Percentiles rank a stretch among this genome's conserved stretches.
Conservation (phyloP, 1,140 invertebrate genomes). For the Colletes latitarsis region DNA sequence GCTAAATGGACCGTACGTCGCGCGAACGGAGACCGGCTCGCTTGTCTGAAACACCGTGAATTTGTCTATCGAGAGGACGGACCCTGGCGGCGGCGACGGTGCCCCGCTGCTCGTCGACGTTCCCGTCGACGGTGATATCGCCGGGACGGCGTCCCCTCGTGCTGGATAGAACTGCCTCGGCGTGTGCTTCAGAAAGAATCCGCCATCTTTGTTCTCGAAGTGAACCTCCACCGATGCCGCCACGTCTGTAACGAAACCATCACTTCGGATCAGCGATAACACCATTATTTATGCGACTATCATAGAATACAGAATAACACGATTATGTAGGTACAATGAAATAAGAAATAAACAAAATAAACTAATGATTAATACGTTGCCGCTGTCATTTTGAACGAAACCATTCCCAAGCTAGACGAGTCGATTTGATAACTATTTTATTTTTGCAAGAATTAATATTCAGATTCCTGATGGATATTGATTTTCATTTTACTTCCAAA, state of each 20-base stretch:
- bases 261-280: neutral
- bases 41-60: conserved; percentile 95
- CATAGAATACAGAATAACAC: too few relatives aligned
- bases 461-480: too few relatives aligned
- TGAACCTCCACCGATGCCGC: conserved; percentile 88
- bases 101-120: conserved; percentile 53
- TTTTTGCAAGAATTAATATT: too few relatives aligned
- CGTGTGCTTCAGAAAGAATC: conserved; percentile 92
- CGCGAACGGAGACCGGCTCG: conserved; percentile 91
- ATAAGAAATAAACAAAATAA: too few relatives aligned
- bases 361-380: too few relatives aligned
- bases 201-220: conserved; percentile 94
- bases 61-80: conserved; percentile 87
- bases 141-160: conserved; percentile 74
- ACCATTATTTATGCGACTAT: too few relatives aligned
- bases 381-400: too few relatives aligned
- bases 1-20: conserved; percentile 95
- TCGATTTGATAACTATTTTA: too few relatives aligned
- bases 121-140: conserved; percentile 57
- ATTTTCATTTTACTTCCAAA: too few relatives aligned
- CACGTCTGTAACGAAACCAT: conserved; percentile 70
- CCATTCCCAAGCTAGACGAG: too few relatives aligned
- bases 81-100: conserved; percentile 81
- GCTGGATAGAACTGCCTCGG: conserved; percentile 83
- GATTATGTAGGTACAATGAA: too few relatives aligned